Evolutionary conservation across 1,140 invertebrate species (phyloP).

Genomic region (Protaetia brevitarsis): DNA sequence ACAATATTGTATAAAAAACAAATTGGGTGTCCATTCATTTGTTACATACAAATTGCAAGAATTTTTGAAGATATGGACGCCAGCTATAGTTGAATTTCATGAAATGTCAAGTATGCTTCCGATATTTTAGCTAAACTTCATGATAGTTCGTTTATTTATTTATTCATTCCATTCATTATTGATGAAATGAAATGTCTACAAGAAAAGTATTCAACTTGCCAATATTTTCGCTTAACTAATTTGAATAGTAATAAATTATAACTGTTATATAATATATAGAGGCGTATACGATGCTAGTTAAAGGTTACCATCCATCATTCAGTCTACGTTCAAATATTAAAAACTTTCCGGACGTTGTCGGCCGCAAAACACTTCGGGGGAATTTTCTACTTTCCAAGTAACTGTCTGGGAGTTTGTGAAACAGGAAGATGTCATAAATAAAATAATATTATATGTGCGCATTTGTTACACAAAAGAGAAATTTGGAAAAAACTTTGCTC

Average conservation of each 20-base stretch:
- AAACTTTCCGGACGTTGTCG: neutral
- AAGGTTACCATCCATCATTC: constrained; percentile 22
- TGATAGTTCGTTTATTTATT: too few species aligned
- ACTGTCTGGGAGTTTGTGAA: constrained; percentile 11
- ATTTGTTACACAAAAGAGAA: neutral
- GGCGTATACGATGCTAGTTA: neutral
- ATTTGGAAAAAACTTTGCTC: neutral
- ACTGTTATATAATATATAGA: neutral
- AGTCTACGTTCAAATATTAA: constrained; percentile 20
- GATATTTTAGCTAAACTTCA: too few species aligned
- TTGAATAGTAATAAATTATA: constrained; percentile 15
- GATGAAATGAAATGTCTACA: too few species aligned
- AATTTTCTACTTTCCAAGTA: neutral
- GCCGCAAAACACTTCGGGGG: constrained; percentile 7
- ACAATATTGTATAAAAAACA: too few species aligned
- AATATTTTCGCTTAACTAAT: constrained; percentile 1
- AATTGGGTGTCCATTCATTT: too few species aligned
- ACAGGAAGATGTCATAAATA: neutral
- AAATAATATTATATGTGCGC: constrained; percentile 7
- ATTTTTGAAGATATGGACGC: too few species aligned
- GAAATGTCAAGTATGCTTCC: too few species aligned
- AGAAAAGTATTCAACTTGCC: too few species aligned
- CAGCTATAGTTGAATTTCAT: too few species aligned
- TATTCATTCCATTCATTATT: too few species aligned
- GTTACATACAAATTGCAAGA: too few species aligned